Evolutionary conservation across 2,113 vertebrate genomes (phyloP), one percentile per base, ranked within the genome.

Genomic region (Hippocampus abdominalis): DNA sequence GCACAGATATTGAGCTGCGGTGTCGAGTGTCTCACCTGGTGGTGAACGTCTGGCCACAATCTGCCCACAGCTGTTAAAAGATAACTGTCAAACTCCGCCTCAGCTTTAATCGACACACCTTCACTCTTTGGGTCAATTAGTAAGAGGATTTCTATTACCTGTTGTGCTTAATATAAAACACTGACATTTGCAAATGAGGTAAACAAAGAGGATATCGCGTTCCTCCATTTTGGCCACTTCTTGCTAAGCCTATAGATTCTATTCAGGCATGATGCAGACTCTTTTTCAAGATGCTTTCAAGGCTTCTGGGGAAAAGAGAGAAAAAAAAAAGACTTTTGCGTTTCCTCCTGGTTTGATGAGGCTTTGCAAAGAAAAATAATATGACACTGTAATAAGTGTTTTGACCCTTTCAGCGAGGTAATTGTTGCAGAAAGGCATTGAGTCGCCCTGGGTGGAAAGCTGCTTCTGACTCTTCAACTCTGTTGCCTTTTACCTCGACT

Each of bases 341-440:
- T 49, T 77, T 83, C 77, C 71, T 81, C 76, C 68, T 68, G 32
- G 77, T 63, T 65, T 75, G 77, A 85, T 80, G 87, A 82, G 81
- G 72, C 66, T 78, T 74, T 67, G 71, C 42, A 0, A 23, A 75
- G 85, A 80, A 84, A 87, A 84, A 72, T 74, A 76, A 84, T 72
- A 60, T 29, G 48, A 64, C 62, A 13, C 69, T 8, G 56, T 66
- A 75, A 72, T 62, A 29, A 71, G 78, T 82, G 70, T 73, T 68
- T 64, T 89, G 85, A 87, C 84, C 85, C 87, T 83, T 85, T 72
- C 66, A 57, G 69, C 80, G 72, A 74, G 75, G 75, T 77, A 84
- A 82, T 87, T 80, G 73, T 79, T 85, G 84, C 81, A 74, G 71
- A 74, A 77, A 82, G 81, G 76, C 84, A 72, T 78, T 0, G 46